Percentiles rank a stretch among this genome's conserved stretches.
These are phyloP conservation scores for Diachrysia chrysitis DNA, from an alignment of 2,888 invertebrate species.

Conservation along the genomic window DNA sequence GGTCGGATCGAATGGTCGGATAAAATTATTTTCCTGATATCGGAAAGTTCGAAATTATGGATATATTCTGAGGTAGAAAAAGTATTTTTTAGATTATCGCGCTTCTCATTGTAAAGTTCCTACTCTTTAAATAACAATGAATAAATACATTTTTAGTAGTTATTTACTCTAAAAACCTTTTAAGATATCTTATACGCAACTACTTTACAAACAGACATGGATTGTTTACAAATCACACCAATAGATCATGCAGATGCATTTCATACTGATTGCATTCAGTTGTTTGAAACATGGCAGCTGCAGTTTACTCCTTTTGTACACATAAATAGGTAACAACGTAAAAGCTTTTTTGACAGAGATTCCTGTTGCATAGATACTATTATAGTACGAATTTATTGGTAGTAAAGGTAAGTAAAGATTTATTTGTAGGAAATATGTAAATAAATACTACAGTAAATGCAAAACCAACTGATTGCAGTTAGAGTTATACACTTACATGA, in stretches of 20 bases:
- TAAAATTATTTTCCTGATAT: slow-evolving; percentile 3
- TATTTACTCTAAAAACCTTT: too few relatives aligned
- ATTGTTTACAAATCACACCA: background rate
- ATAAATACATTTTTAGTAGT: background rate
- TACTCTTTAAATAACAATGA: background rate
- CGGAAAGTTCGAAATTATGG: background rate
- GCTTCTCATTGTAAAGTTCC: background rate
- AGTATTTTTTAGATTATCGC: background rate
- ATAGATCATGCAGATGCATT: background rate
- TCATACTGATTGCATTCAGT: background rate
- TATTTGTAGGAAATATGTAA: too few relatives aligned
- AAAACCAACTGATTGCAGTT: too few relatives aligned
- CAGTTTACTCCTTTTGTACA: background rate
- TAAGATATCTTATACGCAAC: too few relatives aligned
- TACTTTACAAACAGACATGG: background rate
- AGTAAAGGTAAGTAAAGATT: too few relatives aligned
- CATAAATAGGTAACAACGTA: too few relatives aligned
- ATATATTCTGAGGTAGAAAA: background rate
- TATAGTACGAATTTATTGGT: too few relatives aligned
- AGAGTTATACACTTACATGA: too few relatives aligned
- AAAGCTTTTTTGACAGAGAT: too few relatives aligned
- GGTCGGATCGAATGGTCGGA: too few relatives aligned
- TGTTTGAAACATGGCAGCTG: background rate
- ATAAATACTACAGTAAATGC: too few relatives aligned
- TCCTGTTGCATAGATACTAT: too few relatives aligned